Conservation (phyloP, 2,113 vertebrate species). For the Ivindomyrus marchei region DNA sequence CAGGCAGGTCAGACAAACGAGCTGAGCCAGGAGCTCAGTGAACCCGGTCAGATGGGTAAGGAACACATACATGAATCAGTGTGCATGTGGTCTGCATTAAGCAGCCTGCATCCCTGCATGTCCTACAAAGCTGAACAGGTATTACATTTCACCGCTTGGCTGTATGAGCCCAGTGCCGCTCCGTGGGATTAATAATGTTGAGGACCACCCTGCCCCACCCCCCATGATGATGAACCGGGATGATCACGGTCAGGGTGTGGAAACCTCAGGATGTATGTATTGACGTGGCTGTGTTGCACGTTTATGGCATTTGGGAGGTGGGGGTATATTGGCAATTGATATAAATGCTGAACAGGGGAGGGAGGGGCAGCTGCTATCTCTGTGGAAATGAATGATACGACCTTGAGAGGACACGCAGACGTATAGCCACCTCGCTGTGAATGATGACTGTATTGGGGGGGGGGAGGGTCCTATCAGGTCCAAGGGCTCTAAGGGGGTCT, state of each 20-base stretch:
- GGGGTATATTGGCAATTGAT: neutral
- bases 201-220: neutral
- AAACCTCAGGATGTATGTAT: slow-evolving; percentile 29
- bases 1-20: slow-evolving; percentile 44
- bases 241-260: neutral
- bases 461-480: slow-evolving; percentile 41
- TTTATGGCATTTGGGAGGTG: slow-evolving; percentile 37
- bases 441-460: slow-evolving; percentile 32
- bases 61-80: slow-evolving; percentile 27
- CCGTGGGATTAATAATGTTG: slow-evolving; percentile 32
- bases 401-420: slow-evolving; percentile 55
- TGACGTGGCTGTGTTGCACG: slow-evolving; percentile 39
- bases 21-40: slow-evolving; percentile 30
- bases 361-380: slow-evolving; percentile 41
- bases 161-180: neutral
- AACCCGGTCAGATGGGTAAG: slow-evolving; percentile 27
- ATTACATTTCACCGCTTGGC: neutral
- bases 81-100: slow-evolving; percentile 23
- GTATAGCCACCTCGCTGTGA: slow-evolving; percentile 52
- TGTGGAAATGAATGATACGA: slow-evolving; percentile 61
- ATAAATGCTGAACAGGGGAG: slow-evolving; percentile 40
- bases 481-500: slow-evolving; percentile 45
- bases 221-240: too few species aligned
- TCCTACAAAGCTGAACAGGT: neutral
- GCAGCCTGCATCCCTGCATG: slow-evolving; percentile 21